Conservation (phyloP, 2,797 vertebrate genomes). For the Champsocephalus gunnari region DNA sequence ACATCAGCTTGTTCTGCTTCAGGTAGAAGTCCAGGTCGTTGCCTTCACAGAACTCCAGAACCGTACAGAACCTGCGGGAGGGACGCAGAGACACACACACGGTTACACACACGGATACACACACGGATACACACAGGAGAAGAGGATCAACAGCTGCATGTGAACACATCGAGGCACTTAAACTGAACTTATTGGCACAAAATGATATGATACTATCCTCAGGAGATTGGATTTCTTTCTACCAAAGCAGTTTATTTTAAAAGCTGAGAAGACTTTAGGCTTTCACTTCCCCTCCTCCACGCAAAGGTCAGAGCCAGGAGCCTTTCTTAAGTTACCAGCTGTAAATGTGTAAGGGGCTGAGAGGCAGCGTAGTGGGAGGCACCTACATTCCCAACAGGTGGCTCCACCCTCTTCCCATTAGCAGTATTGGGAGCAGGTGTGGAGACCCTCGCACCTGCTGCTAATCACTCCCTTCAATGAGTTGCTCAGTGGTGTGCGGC, state of each 20-base stretch:
- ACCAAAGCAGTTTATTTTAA: neutral
- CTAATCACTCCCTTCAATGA: too few relatives aligned
- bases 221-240: too few relatives aligned
- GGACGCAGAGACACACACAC: neutral
- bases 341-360: neutral
- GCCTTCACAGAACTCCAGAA: conserved; percentile 98
- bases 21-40: conserved; percentile 99
- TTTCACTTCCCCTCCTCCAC: neutral
- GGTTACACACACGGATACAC: neutral
- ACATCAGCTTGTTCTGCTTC: conserved; percentile 99
- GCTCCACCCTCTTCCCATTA: too few relatives aligned
- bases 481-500: too few relatives aligned
- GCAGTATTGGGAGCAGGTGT: too few relatives aligned
- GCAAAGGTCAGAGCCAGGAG: conserved; percentile 22
- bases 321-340: conserved; percentile 1
- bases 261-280: neutral
- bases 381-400: too few relatives aligned
- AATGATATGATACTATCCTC: neutral
- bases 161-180: neutral
- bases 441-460: too few relatives aligned
- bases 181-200: neutral
- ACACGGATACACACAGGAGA: neutral
- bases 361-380: too few relatives aligned
- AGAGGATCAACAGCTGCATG: neutral
- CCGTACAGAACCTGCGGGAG: conserved; percentile 92